Percentiles rank a stretch among this genome's conserved stretches.
These are phyloP conservation scores for Mustelus asterias DNA, from an alignment of 2,113 vertebrate genomes.

Conservation along the genomic window DNA sequence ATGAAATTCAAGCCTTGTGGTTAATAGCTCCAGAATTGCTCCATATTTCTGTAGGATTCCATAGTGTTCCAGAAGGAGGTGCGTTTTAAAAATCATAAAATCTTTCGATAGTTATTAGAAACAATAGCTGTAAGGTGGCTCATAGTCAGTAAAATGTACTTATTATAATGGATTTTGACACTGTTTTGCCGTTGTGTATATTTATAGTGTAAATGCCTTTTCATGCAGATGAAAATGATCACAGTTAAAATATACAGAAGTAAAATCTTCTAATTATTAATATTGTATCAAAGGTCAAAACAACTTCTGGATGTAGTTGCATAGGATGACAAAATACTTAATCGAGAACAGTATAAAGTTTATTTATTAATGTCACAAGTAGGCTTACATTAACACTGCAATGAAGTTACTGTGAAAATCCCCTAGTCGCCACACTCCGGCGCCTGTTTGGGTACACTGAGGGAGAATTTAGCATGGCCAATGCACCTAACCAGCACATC, in stretches of 20 bases:
- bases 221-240: background rate
- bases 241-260: background rate
- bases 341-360: too few species aligned
- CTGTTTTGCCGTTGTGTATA: background rate
- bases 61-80: background rate
- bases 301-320: background rate
- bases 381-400: too few species aligned
- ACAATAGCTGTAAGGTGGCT: background rate
- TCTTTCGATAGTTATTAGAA: background rate
- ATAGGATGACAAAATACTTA: background rate
- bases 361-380: too few species aligned
- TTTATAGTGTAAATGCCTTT: background rate
- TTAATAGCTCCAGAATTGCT: background rate
- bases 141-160: background rate
- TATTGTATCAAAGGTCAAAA: background rate
- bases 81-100: background rate
- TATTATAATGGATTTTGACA: background rate
- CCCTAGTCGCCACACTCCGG: too few species aligned
- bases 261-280: background rate
- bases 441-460: too few species aligned
- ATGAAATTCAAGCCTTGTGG: background rate
- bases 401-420: too few species aligned
- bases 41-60: background rate
- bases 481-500: too few species aligned
- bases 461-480: too few species aligned